A percentile compares a stretch with the other conserved stretches of the same genome.
Evolutionary conservation across 2,113 vertebrate species (phyloP).

Genomic region (Nyctereutes procyonoides): DNA sequence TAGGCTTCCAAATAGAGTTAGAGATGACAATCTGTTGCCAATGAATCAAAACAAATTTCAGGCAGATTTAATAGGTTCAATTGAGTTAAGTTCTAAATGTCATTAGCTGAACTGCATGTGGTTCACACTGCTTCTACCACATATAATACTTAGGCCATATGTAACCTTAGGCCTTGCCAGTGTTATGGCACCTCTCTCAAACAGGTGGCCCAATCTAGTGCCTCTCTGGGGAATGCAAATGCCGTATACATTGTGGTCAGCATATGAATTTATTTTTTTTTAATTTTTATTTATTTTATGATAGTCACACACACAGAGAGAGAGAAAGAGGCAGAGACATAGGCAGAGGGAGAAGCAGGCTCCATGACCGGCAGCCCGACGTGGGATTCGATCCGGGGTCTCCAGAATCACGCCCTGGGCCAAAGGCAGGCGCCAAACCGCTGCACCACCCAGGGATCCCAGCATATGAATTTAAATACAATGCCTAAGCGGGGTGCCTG

Average conservation of each 20-base stretch:
- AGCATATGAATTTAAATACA: conserved; percentile 57
- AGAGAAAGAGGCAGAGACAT: too few species aligned
- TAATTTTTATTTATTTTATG: too few species aligned
- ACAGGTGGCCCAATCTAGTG: conserved; percentile 63
- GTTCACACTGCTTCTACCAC: conserved; percentile 53
- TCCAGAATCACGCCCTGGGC: too few species aligned
- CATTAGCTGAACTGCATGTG: conserved; percentile 60
- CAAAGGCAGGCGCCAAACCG: too few species aligned
- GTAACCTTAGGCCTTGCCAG: conserved; percentile 40
- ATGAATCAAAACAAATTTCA: conserved; percentile 68
- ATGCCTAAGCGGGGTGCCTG: not conserved
- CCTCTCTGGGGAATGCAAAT: conserved; percentile 31
- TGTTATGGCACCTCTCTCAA: not conserved
- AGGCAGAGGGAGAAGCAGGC: too few species aligned
- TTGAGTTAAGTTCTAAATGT: conserved; percentile 61
- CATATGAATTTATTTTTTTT: conserved; percentile 51
- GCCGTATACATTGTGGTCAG: not conserved
- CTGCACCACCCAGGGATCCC: too few species aligned
- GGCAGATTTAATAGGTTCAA: conserved; percentile 52
- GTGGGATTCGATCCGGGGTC: too few species aligned
- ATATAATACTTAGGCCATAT: not conserved
- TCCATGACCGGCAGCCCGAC: too few species aligned
- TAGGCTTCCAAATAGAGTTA: conserved; percentile 49
- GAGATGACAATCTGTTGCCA: conserved; percentile 53
- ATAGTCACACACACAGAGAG: too few species aligned